phyloP scores from a whole-genome alignment of 2,888 invertebrate genomes.

The Nyleta sp. region DNA sequence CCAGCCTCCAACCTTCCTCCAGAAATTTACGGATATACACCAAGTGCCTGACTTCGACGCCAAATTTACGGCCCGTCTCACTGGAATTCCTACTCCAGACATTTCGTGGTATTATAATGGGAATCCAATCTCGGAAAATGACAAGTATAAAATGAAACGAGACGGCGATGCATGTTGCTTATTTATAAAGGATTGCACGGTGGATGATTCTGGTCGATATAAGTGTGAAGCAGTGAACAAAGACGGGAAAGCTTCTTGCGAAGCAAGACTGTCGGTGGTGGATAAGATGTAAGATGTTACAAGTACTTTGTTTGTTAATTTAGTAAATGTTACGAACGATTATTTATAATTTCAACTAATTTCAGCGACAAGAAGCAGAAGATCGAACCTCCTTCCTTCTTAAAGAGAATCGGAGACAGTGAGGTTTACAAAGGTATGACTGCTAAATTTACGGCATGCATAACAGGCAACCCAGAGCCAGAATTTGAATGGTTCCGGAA shows the following conservation, averaged over 20 bases:
- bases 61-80: conserved; percentile 91
- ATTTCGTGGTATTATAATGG: conserved; percentile 95
- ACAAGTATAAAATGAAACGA: conserved; percentile 89
- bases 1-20: conserved; percentile 91
- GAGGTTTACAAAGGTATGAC: conserved; percentile 94
- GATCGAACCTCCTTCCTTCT: conserved; percentile 92
- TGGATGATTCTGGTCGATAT: conserved; percentile 89
- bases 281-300: conserved; percentile 89
- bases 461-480: conserved; percentile 93
- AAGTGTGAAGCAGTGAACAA: conserved; percentile 91
- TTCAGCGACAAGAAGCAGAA: conserved; percentile 88
- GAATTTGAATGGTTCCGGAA: conserved; percentile 94
- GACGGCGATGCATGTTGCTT: conserved; percentile 92
- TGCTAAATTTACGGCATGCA: conserved; percentile 96
- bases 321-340: not conserved
- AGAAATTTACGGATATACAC: conserved; percentile 88
- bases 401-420: conserved; percentile 94
- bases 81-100: conserved; percentile 92
- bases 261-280: conserved; percentile 89
- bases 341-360: too few species aligned
- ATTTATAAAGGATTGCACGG: conserved; percentile 87
- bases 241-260: conserved; percentile 90
- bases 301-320: not conserved
- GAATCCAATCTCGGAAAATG: conserved; percentile 85
- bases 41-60: conserved; percentile 91